Evolutionary conservation across 2,797 vertebrate species (phyloP), one percentile per base, ranked within the genome.

Genomic region (Tachyglossus aculeatus): DNA sequence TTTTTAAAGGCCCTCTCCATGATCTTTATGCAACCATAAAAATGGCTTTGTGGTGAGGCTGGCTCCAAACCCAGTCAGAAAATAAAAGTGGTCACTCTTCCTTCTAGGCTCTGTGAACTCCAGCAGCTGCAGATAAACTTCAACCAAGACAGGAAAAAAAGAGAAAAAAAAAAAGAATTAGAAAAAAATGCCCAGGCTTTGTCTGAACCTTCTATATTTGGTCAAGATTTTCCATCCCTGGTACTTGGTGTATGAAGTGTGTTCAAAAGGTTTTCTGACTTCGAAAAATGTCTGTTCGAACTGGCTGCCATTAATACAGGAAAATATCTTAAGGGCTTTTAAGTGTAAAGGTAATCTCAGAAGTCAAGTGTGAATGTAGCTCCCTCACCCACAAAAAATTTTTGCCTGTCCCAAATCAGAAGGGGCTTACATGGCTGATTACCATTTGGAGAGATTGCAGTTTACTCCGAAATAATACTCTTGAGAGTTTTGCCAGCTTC

Each of bases 161-260:
- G 31, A 5, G 22, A 6, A 5, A 31, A 36, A 15, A 67, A 36
- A 37, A 65, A 45, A 48, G 47, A 32, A 19, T 21, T 3, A 6
- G 6, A 31, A 51, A 38, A 67, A 74, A 58, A 44, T 21, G 58
- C 52, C 60, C 63, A 50, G 5, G 45, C 66, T 37, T 80, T 74
- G 52, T 77, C 62, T 83, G 85, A 80, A 72, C 55, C 71, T 80
- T 77, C 77, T 82, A 63, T 84, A 86, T 85, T 85, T 77, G 67
- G 58, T 70, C 71, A 41, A 72, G 71, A 61, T 72, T 84, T 85
- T 78, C 80, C 82, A 80, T 12, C 53, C 61, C 68, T 56, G 32
- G 38, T 52, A 72, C 43, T 82, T 87, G 71, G 75, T 79, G 77
- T 74, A 44, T 0, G 0, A 1, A 3, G 13, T 0, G 0, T 75